These are phyloP conservation scores for Ridgeia piscesae DNA, from an alignment of 1,140 invertebrate species.

Conservation along the genomic window DNA sequence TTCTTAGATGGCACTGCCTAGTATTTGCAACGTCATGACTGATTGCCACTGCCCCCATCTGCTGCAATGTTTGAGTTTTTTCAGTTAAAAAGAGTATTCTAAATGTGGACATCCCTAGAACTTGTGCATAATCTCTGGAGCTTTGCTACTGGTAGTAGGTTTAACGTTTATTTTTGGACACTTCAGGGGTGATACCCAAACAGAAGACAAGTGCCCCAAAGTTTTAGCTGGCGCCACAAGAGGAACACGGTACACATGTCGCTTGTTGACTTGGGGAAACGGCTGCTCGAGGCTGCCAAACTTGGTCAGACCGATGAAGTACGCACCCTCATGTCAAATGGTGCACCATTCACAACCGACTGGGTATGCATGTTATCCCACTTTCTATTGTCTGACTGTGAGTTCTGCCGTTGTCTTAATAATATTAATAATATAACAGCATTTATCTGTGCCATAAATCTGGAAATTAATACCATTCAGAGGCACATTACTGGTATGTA, in stretches of 20 bases:
- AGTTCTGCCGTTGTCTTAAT: background rate
- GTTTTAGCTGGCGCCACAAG: background rate
- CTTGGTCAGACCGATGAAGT: constrained; percentile 78
- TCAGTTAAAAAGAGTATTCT: no score
- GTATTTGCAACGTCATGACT: no score
- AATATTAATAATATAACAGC: no score
- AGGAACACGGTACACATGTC: constrained; percentile 39
- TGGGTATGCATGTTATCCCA: constrained; percentile 69
- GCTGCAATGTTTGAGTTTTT: no score
- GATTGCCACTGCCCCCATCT: no score
- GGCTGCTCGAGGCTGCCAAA: constrained; percentile 75
- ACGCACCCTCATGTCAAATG: constrained; percentile 77
- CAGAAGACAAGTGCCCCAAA: background rate
- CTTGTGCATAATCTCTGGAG: no score
- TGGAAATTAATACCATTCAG: no score
- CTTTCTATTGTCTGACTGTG: background rate
- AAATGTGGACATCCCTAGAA: no score
- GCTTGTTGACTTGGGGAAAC: constrained; percentile 78
- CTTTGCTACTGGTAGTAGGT: background rate
- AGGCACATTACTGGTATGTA: no score
- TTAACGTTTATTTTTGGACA: background rate
- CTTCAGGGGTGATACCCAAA: background rate
- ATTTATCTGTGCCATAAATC: no score
- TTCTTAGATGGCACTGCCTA: no score
- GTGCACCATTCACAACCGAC: constrained; percentile 88